Evolutionary conservation across 2,888 invertebrate species (phyloP), one percentile per base, ranked within the genome.

Genomic region (Drosophila nr. fundita): DNA sequence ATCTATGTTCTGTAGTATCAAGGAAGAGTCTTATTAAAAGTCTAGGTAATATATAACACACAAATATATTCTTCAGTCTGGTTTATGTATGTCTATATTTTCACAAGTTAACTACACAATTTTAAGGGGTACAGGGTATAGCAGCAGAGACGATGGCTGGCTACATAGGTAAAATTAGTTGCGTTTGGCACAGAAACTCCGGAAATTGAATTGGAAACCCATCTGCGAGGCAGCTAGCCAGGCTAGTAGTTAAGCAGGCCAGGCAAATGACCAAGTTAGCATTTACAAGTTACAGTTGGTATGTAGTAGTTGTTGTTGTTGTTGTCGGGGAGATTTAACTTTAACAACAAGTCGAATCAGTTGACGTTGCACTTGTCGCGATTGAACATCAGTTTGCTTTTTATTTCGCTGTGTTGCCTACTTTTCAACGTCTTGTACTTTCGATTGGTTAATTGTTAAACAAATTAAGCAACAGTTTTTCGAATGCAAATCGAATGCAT

Each of bases 361-460:
- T 70, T 84, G 76, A 69, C 54, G 58, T 79, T 77, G 77, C 80
- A 87, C 90, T 87, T 86, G 86, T 82, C 71, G 85, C 78, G 74
- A 77, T 78, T 86, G 71, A 75, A 68, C 72, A 83, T 76, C 76
- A 76, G 73, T 40, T 32, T 38, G 8, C 15, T 55, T 68, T 59
- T 38, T 59, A 24, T 53, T 50, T 32, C 63, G 30, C 52, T 36
- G 55, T 58, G 62, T 81, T 83, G 87, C 82, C 77, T 89, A 89
- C 85, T 87, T 86, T 87, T 86, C 48, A 84, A 88, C 83, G 79
- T 77, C 80, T 74, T 74, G 78, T 78, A 76, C 80, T 83, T 82
- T 80, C 90, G 75, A 79, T 83, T 82, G 85, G 80, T 82, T 91
- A 89, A 90, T 91, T 91, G 90, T 90, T 85, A 80, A 87, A 85